phyloP scores from a whole-genome alignment of 2,888 invertebrate species.

The Taphrorychus bicolor region DNA sequence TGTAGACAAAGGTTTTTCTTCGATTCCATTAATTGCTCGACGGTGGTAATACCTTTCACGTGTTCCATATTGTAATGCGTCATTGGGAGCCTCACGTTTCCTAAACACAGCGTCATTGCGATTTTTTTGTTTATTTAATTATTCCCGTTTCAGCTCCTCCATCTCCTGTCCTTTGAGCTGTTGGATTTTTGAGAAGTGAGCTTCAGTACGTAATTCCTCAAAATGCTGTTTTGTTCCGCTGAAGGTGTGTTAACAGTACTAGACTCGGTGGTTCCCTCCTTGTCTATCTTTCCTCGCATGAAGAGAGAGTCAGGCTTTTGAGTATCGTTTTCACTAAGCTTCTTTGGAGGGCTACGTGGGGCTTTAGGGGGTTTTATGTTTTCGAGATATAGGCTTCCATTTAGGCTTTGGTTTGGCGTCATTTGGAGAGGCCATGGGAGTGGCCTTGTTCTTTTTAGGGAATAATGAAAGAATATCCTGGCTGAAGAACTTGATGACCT shows the following conservation, averaged over 20 bases:
- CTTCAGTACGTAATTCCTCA: slow-evolving; percentile 63
- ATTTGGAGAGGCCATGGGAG: slow-evolving; percentile 54
- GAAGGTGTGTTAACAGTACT: slow-evolving; percentile 73
- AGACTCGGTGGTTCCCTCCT: slow-evolving; percentile 77
- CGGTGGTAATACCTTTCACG: slow-evolving; percentile 72
- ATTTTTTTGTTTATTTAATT: slow-evolving; percentile 85
- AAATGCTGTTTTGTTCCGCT: slow-evolving; percentile 62
- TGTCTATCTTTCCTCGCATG: slow-evolving; percentile 71
- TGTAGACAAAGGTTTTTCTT: slow-evolving; percentile 86
- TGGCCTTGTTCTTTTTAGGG: slow-evolving; percentile 61
- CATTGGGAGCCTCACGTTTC: slow-evolving; percentile 65
- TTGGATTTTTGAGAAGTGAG: slow-evolving; percentile 63
- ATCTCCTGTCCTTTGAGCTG: slow-evolving; percentile 75
- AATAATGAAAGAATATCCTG: too few species aligned
- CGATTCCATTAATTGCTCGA: slow-evolving; percentile 72
- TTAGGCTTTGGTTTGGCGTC: slow-evolving; percentile 66
- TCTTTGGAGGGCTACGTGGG: slow-evolving; percentile 61
- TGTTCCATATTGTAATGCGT: slow-evolving; percentile 64
- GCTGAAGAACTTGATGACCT: too few species aligned
- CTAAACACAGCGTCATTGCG: slow-evolving; percentile 82
- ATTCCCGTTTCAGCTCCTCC: slow-evolving; percentile 80
- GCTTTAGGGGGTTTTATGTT: slow-evolving; percentile 74
- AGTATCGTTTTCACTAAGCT: slow-evolving; percentile 51
- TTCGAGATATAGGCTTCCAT: slow-evolving; percentile 76
- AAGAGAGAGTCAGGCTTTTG: slow-evolving; percentile 61